These are phyloP conservation scores for Podarcis siculus DNA, from an alignment of 2,797 vertebrate genomes.

Conservation along the genomic window DNA sequence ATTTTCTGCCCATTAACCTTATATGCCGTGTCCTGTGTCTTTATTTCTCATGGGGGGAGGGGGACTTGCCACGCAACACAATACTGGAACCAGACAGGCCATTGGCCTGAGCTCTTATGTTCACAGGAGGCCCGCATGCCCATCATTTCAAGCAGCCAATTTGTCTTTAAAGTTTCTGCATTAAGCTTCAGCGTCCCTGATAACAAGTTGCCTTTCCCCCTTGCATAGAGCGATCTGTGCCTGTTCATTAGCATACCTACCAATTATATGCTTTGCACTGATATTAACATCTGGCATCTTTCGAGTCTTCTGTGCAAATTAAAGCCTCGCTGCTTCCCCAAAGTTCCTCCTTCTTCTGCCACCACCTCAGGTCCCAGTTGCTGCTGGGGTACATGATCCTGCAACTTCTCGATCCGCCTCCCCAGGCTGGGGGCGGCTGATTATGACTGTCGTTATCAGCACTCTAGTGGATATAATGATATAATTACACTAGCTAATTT, in stretches of 20 bases:
- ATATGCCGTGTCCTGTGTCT: too few species aligned
- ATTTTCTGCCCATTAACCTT: too few species aligned
- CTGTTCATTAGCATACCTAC: accelerated
- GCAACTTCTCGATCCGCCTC: not conserved
- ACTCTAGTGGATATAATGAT: conserved; percentile 4
- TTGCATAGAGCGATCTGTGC: not conserved
- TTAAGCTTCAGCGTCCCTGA: not conserved
- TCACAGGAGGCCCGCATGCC: not conserved
- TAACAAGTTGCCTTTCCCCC: not conserved
- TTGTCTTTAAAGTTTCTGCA: not conserved
- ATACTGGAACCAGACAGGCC: too few species aligned
- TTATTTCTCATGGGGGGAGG: too few species aligned
- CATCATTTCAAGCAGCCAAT: not conserved
- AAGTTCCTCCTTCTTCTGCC: accelerated
- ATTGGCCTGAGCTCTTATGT: not conserved
- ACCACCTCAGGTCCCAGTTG: too few species aligned
- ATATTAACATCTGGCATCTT: accelerated
- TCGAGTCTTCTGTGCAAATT: not conserved
- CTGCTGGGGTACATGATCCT: not conserved
- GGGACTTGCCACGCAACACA: too few species aligned
- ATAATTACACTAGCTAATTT: not conserved
- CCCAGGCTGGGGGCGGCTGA: not conserved
- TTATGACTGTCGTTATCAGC: accelerated
- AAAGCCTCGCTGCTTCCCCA: not conserved
- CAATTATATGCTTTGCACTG: not conserved